Evolutionary conservation across 2,797 vertebrate species (phyloP), one percentile per base, ranked within the genome.

Genomic region (Centropyge bicolor): DNA sequence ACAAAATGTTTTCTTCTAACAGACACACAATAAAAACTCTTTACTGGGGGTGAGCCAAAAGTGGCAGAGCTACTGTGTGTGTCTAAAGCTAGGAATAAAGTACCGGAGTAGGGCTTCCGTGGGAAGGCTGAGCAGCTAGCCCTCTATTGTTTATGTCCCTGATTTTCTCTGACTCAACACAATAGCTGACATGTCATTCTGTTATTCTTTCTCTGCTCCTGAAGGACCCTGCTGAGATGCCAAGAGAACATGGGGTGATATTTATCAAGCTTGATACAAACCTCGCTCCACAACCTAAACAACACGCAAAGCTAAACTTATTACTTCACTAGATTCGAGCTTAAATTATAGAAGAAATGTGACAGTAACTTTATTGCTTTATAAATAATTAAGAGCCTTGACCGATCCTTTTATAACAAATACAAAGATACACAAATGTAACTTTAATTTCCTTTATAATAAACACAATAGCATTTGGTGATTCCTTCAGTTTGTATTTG

Each of bases 111-210:
- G 73, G 74, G 82, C 68, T 93, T 95, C 93, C 90, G 86, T 92
- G 87, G 91, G 93, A 95, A 95, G 89, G 76, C 82, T 80, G 81
- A 85, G 80, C 68, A 86, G 84, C 90, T 76, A 78, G 85, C 70
- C 75, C 35, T 81, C 85, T 74, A 93, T 94, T 95, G 95, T 95
- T 94, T 87, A 87, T 83, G 78, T 82, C 75, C 78, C 76, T 77
- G 74, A 74, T 94, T 93, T 91, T 89, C 92, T 93, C 90, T 93
- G 88, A 93, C 87, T 90, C 69, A 86, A 92, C 93, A 96, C 93
- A 95, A 95, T 94, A 87, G 91, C 81, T 71, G 86, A 94, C 88
- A 89, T 93, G 92, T 90, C 90, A 91, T 80, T 93, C 87, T 94
- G 93, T 95, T 94, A 88, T 94, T 93, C 88, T 92, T 93, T 83